A percentile compares a stretch with the other conserved stretches of the same genome.
Conservation (phyloP, 2,113 vertebrate genomes). For the Jacana jacana region DNA sequence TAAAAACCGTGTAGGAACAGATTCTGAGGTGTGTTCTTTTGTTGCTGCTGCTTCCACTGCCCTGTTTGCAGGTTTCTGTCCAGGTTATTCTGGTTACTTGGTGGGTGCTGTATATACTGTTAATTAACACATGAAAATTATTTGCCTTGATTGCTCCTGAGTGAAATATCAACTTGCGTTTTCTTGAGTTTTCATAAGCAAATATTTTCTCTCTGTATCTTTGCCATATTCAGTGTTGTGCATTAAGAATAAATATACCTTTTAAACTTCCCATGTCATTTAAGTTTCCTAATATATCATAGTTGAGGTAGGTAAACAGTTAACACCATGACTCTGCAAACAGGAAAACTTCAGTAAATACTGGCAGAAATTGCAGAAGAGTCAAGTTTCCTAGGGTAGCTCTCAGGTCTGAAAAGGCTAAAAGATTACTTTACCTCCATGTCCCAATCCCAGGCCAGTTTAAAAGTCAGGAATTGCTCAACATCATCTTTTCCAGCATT, state of each 20-base stretch:
- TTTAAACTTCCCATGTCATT: neutral
- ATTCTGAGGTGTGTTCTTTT: neutral
- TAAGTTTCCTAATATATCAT: neutral
- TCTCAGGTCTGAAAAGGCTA: neutral
- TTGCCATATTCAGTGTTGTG: neutral
- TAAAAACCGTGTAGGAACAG: neutral
- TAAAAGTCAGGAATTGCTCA: neutral
- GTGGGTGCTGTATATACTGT: neutral
- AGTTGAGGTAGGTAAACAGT: neutral
- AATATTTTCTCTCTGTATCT: neutral
- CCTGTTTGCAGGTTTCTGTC: neutral
- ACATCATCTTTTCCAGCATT: neutral
- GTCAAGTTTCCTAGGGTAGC: neutral
- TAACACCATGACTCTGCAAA: neutral
- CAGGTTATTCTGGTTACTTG: neutral
- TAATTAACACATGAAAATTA: neutral
- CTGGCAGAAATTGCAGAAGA: neutral
- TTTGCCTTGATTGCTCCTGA: neutral
- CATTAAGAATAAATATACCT: neutral
- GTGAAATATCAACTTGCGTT: neutral
- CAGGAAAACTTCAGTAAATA: neutral
- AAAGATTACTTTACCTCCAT: neutral
- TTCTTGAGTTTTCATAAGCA: neutral
- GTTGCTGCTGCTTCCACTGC: neutral
- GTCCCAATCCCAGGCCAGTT: neutral